phyloP scores from a whole-genome alignment of 2,888 invertebrate species.

The Protodeltote pygarga region DNA sequence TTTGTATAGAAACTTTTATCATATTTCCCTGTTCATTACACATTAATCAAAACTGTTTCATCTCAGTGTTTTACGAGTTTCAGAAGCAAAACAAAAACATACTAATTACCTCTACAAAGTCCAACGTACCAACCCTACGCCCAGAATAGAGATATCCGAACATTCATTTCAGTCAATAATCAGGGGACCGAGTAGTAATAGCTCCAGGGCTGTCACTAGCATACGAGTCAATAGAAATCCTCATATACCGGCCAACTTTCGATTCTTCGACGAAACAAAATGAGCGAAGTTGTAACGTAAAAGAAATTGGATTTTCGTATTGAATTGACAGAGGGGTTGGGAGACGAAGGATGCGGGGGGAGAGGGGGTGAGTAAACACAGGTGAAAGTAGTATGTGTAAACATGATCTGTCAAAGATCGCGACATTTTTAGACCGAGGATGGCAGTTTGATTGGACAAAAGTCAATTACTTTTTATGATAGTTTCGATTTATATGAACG shows the following conservation, averaged over 20 bases:
- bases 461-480: constrained; percentile 44
- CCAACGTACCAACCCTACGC: constrained; percentile 47
- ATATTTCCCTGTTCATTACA: background rate
- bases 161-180: constrained; percentile 65
- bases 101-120: constrained; percentile 30
- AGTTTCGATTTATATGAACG: constrained; percentile 15
- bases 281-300: constrained; percentile 77
- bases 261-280: constrained; percentile 71
- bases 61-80: constrained; percentile 15
- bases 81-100: constrained; percentile 26
- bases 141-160: constrained; percentile 48
- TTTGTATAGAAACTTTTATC: background rate
- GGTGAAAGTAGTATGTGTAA: constrained; percentile 63
- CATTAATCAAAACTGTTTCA: constrained; percentile 12
- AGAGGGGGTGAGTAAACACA: constrained; percentile 61
- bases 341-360: constrained; percentile 36
- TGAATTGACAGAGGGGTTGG: constrained; percentile 69
- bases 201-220: constrained; percentile 65
- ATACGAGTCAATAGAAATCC: constrained; percentile 69
- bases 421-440: constrained; percentile 42
- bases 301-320: constrained; percentile 82
- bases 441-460: constrained; percentile 51
- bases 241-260: constrained; percentile 65
- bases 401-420: constrained; percentile 71
- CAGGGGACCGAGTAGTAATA: constrained; percentile 61